Percentiles rank a stretch among this genome's conserved stretches.
phyloP scores from a whole-genome alignment of 2,797 vertebrate genomes.

The Alca torda region DNA sequence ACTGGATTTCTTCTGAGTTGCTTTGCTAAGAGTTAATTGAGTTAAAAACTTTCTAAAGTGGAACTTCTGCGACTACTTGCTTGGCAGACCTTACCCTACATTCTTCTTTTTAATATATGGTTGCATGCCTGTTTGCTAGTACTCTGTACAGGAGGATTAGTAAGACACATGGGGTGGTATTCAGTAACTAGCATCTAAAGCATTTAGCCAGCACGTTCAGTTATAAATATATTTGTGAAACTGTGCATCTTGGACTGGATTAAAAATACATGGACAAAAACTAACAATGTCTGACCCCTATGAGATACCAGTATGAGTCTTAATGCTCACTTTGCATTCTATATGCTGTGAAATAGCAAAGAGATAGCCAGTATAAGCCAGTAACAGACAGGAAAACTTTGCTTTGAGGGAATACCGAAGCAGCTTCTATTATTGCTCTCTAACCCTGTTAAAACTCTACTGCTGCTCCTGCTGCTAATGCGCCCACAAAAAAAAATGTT shows the following conservation, averaged over 20 bases:
- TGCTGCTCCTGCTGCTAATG: background rate
- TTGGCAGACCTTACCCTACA: background rate
- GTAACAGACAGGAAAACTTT: background rate
- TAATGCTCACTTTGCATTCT: background rate
- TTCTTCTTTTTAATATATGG: background rate
- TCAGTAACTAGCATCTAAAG: background rate
- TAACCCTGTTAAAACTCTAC: constrained; percentile 18
- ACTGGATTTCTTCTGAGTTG: background rate
- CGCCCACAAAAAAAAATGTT: background rate
- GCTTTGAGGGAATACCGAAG: background rate
- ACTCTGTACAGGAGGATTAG: background rate
- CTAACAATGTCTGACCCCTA: background rate
- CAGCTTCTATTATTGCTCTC: background rate
- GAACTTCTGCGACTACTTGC: background rate
- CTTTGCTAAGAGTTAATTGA: background rate
- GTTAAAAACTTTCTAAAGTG: background rate
- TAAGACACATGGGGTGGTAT: background rate
- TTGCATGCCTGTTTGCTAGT: background rate
- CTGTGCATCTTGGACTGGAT: background rate
- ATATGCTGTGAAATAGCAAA: background rate
- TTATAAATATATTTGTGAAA: constrained; percentile 8
- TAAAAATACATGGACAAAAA: background rate
- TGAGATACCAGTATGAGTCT: background rate
- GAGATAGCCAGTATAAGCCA: background rate
- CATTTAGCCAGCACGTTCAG: background rate